Percentiles rank a stretch among this genome's conserved stretches.
Evolutionary conservation across 2,113 vertebrate species (phyloP).

Genomic region (Caranx melampygus): DNA sequence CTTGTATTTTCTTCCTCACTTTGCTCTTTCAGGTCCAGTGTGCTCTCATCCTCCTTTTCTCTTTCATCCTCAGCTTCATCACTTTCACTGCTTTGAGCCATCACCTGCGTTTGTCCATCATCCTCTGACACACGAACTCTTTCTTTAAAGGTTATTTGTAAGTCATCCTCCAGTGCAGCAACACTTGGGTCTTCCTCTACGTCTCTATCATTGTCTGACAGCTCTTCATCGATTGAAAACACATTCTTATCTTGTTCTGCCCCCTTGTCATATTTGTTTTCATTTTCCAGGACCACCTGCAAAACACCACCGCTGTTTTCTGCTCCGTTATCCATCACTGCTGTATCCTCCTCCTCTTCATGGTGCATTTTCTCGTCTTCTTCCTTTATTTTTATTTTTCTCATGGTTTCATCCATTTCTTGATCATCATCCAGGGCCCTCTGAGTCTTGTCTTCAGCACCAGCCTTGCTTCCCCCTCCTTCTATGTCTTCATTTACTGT

Average conservation of each 20-base stretch:
- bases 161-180: not conserved
- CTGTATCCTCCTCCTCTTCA: slow-evolving; percentile 4
- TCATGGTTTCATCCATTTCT: not conserved
- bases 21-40: not conserved
- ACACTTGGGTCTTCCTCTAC: not conserved
- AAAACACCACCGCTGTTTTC: not conserved
- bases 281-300: slow-evolving; percentile 2
- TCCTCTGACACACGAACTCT: not conserved
- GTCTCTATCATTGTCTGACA: not conserved
- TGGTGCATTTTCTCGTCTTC: slow-evolving; percentile 1
- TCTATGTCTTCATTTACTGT: not conserved
- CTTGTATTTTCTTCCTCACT: not conserved
- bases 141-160: not conserved
- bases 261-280: slow-evolving; percentile 4
- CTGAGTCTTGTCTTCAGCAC: not conserved
- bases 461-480: not conserved
- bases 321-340: not conserved
- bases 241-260: not conserved
- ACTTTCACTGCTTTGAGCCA: slow-evolving; percentile 4
- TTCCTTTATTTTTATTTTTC: slow-evolving; percentile 8
- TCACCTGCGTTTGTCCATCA: not conserved
- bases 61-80: not conserved
- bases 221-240: not conserved
- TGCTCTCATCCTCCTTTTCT: not conserved
- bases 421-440: not conserved